Percentiles rank a stretch among this genome's conserved stretches.
phyloP scores from a whole-genome alignment of 2,888 invertebrate genomes.

The Hetaerina titia region DNA sequence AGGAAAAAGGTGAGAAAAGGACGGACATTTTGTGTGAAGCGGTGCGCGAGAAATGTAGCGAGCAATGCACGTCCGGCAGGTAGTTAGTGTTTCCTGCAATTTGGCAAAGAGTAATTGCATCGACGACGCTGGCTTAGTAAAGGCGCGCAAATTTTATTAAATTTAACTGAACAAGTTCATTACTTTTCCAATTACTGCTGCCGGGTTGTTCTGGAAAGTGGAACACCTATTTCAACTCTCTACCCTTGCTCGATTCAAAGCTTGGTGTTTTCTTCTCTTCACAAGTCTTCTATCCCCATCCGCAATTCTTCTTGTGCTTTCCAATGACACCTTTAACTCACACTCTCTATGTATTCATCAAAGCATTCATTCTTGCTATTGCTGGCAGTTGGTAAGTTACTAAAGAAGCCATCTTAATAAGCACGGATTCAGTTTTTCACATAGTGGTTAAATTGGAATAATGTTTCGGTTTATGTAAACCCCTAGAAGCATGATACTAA shows the following conservation, averaged over 20 bases:
- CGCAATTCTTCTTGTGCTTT: neutral
- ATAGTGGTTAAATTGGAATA: neutral
- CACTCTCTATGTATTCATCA: neutral
- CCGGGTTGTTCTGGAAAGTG: neutral
- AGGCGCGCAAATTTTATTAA: neutral
- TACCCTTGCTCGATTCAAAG: neutral
- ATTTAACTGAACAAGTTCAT: slow-evolving; percentile 18
- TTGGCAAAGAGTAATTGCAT: neutral
- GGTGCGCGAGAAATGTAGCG: neutral
- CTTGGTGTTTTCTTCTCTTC: neutral
- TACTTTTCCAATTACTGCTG: slow-evolving; percentile 8
- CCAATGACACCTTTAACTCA: neutral
- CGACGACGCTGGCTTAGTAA: neutral
- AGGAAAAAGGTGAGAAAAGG: neutral
- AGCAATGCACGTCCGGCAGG: neutral
- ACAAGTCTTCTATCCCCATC: neutral
- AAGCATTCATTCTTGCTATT: neutral
- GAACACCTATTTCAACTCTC: neutral
- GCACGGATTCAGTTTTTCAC: neutral
- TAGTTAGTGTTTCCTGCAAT: neutral
- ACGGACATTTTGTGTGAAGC: neutral
- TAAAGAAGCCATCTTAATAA: neutral
- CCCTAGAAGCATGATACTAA: neutral
- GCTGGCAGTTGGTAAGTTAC: neutral
- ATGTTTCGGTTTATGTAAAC: neutral